Conservation (phyloP, 2,113 vertebrate genomes). For the Nibea albiflora region DNA sequence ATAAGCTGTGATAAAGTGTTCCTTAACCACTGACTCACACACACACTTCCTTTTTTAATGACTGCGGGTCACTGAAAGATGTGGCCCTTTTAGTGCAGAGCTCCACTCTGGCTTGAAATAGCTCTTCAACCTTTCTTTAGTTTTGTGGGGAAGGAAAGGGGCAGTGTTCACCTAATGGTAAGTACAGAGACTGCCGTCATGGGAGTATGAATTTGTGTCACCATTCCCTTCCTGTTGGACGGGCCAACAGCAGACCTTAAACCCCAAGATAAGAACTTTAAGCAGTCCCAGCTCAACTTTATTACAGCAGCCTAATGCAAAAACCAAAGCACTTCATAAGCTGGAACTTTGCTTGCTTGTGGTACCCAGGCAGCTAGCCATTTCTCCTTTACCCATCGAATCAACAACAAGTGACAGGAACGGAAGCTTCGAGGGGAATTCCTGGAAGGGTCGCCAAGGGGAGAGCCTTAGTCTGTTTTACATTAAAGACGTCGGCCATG, state of each 20-base stretch:
- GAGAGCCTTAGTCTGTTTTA: conserved; percentile 50
- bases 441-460: conserved; percentile 31
- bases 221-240: conserved; percentile 70
- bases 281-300: conserved; percentile 50
- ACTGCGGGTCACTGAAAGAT: conserved; percentile 59
- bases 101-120: conserved; percentile 57
- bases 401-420: conserved; percentile 60
- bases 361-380: conserved; percentile 46
- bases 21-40: conserved; percentile 51
- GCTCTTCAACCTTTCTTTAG: conserved; percentile 64
- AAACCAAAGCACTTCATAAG: conserved; percentile 52
- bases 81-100: conserved; percentile 48
- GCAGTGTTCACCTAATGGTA: conserved; percentile 69
- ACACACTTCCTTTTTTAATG: conserved; percentile 63
- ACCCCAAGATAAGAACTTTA: conserved; percentile 72
- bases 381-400: conserved; percentile 47
- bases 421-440: conserved; percentile 59
- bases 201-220: conserved; percentile 76
- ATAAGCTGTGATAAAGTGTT: conserved; percentile 67
- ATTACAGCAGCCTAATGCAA: conserved; percentile 46
- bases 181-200: conserved; percentile 74
- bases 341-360: conserved; percentile 47
- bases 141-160: conserved; percentile 75
- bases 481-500: conserved; percentile 42
- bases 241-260: conserved; percentile 47